Evolutionary conservation across 2,797 vertebrate species (phyloP).

Genomic region (Catharus ustulatus): DNA sequence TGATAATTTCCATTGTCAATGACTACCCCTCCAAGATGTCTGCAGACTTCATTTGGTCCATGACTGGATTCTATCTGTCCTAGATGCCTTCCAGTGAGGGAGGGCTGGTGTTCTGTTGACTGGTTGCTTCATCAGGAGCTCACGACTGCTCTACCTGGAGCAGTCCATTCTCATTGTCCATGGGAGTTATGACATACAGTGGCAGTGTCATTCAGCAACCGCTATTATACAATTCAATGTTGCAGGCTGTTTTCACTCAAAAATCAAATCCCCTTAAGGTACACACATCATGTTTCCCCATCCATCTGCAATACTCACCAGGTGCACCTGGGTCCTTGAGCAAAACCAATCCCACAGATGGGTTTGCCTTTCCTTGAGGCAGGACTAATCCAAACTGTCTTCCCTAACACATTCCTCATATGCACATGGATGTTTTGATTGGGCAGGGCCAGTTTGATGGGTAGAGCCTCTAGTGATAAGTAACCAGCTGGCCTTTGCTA

Average conservation of each 20-base stretch:
- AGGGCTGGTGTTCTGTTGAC: too few relatives aligned
- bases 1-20: not conserved
- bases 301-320: not conserved
- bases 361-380: not conserved
- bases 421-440: not conserved
- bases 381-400: not conserved
- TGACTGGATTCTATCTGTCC: not conserved
- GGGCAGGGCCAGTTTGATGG: not conserved
- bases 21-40: not conserved
- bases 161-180: not conserved
- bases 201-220: too few relatives aligned
- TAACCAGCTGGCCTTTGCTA: not conserved
- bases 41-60: not conserved
- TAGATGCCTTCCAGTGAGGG: not conserved
- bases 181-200: too few relatives aligned
- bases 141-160: too few relatives aligned
- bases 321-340: not conserved
- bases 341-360: not conserved
- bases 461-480: not conserved
- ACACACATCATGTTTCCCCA: not conserved
- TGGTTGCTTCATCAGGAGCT: too few relatives aligned
- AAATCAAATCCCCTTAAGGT: not conserved
- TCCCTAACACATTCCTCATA: not conserved
- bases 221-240: too few relatives aligned
- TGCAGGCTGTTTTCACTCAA: too few relatives aligned